These are phyloP conservation scores for Thymallus thymallus DNA, from an alignment of 2,113 vertebrate species.

Conservation along the genomic window DNA sequence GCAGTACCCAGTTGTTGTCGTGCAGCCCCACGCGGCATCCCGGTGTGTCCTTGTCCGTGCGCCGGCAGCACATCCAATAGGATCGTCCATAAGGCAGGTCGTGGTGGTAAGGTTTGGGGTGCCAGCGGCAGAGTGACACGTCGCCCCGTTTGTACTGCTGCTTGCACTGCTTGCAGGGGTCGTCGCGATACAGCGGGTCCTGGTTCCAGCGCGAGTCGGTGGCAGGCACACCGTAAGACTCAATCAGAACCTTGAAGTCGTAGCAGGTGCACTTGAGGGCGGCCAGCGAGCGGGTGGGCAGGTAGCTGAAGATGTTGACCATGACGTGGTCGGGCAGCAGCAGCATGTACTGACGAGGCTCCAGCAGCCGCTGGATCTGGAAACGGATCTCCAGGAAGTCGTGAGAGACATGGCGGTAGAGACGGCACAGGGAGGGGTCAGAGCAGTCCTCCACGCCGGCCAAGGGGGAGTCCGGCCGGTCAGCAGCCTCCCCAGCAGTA, in stretches of 20 bases:
- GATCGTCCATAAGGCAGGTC: constrained; percentile 98
- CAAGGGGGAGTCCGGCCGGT: constrained; percentile 62
- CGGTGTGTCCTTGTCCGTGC: constrained; percentile 84
- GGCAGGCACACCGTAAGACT: constrained; percentile 86
- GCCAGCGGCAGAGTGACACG: constrained; percentile 95
- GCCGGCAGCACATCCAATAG: constrained; percentile 98
- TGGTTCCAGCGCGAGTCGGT: constrained; percentile 92
- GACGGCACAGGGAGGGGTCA: constrained; percentile 85
- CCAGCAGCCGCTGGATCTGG: constrained; percentile 91
- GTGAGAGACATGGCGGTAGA: constrained; percentile 93
- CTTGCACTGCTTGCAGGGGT: constrained; percentile 97
- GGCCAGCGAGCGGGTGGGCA: constrained; percentile 87
- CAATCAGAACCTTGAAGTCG: constrained; percentile 89
- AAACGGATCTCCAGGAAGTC: constrained; percentile 97
- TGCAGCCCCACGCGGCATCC: constrained; percentile 92
- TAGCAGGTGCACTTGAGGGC: constrained; percentile 94
- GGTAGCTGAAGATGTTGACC: constrained; percentile 91
- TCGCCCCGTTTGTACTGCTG: constrained; percentile 87
- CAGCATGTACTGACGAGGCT: constrained; percentile 93
- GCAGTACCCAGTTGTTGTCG: constrained; percentile 96
- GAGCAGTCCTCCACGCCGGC: constrained; percentile 59
- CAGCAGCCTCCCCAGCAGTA: constrained; percentile 21
- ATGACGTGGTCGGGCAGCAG: constrained; percentile 92
- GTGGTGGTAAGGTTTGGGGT: constrained; percentile 98
- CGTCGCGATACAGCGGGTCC: constrained; percentile 90